These are phyloP conservation scores for Rhogogaster chlorosoma DNA, from an alignment of 2,888 invertebrate genomes.

Conservation along the genomic window DNA sequence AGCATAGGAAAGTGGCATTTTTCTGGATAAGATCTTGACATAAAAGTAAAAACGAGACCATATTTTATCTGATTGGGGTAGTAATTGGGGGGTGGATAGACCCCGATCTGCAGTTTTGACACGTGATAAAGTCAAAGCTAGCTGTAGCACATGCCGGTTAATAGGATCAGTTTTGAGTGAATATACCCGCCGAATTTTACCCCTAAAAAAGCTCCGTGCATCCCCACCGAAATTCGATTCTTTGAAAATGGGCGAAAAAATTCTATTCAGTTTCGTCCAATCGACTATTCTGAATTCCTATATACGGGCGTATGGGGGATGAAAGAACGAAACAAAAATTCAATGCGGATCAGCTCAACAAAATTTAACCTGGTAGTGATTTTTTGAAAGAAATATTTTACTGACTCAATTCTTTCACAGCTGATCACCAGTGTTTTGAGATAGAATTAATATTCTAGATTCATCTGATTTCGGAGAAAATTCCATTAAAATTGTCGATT, in stretches of 20 bases:
- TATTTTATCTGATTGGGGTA: slow-evolving; percentile 32
- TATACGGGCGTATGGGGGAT: background rate
- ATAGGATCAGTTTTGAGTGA: background rate
- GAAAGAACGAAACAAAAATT: background rate
- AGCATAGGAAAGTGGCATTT: slow-evolving; percentile 20
- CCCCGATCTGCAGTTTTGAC: background rate
- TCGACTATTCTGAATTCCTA: background rate
- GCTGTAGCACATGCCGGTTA: background rate
- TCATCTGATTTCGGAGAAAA: no score
- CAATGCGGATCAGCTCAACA: background rate
- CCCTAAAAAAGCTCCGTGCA: background rate
- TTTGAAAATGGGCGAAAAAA: background rate
- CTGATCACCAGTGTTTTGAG: no score
- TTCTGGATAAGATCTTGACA: slow-evolving; percentile 10
- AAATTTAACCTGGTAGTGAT: background rate
- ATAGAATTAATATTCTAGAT: no score
- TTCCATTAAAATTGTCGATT: no score
- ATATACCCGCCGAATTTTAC: background rate
- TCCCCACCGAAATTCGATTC: background rate
- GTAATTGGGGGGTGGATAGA: background rate
- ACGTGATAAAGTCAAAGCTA: background rate
- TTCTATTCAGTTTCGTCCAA: background rate
- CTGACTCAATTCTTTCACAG: background rate
- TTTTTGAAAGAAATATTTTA: background rate
- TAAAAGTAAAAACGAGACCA: slow-evolving; percentile 4